phyloP scores from a whole-genome alignment of 2,888 invertebrate genomes.

The Netelia melanura region DNA sequence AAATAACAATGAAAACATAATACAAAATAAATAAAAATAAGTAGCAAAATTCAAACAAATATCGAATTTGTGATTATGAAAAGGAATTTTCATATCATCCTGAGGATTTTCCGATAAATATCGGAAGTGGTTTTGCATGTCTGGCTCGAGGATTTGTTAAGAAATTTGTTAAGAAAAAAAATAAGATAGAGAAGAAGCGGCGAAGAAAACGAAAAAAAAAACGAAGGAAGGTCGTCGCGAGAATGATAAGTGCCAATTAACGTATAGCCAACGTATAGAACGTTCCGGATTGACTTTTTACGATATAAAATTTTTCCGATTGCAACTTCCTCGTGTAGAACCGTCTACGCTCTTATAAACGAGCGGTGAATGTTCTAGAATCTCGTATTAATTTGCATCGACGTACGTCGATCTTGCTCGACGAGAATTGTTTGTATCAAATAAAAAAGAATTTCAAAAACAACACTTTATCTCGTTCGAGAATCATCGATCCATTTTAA shows the following conservation, averaged over 20 bases:
- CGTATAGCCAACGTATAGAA: not conserved
- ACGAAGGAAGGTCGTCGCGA: not conserved
- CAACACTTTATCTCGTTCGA: slow-evolving; percentile 7
- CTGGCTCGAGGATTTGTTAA: not conserved
- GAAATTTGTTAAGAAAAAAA: not conserved
- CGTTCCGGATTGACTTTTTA: not conserved
- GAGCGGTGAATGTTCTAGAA: slow-evolving; percentile 53
- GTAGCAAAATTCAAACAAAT: too few species aligned
- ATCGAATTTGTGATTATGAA: too few species aligned
- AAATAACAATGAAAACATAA: too few species aligned
- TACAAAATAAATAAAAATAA: too few species aligned
- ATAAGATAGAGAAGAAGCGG: not conserved
- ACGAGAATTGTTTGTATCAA: slow-evolving; percentile 15
- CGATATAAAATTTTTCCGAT: not conserved
- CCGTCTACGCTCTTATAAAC: not conserved
- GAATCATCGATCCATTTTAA: slow-evolving; percentile 5
- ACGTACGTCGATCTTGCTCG: not conserved
- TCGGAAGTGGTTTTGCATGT: not conserved
- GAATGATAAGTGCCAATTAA: slow-evolving; percentile 3
- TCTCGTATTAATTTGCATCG: slow-evolving; percentile 36
- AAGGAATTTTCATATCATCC: not conserved
- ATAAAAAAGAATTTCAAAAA: too few species aligned
- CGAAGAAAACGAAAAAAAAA: not conserved
- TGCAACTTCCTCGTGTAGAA: not conserved
- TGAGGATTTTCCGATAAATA: not conserved